These are phyloP conservation scores for Macrosoma leucophasiata DNA, from an alignment of 2,888 invertebrate genomes.

Conservation along the genomic window DNA sequence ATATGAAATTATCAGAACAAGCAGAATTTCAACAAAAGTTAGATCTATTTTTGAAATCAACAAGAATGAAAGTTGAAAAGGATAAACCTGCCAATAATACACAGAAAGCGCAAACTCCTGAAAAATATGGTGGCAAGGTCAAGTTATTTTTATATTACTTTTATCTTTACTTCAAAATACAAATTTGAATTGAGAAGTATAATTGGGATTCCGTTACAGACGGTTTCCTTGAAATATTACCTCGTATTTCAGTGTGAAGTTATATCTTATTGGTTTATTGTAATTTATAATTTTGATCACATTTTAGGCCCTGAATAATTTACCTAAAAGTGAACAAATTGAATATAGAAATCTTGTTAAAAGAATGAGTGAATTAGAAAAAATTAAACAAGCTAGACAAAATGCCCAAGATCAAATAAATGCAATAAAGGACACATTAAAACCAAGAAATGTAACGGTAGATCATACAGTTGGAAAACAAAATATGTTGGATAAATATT, in stretches of 20 bases:
- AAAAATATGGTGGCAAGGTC: conserved; percentile 66
- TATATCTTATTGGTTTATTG: too few species aligned
- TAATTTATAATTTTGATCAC: too few species aligned
- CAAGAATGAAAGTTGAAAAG: conserved; percentile 60
- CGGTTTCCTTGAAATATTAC: too few species aligned
- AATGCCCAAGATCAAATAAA: conserved; percentile 32
- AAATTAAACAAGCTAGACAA: conserved; percentile 61
- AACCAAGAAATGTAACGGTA: conserved; percentile 48
- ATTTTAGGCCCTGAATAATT: conserved; percentile 50
- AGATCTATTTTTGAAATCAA: conserved; percentile 60
- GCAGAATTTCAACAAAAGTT: conserved; percentile 63
- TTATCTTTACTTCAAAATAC: too few species aligned
- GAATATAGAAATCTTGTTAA: conserved; percentile 66
- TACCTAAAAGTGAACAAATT: conserved; percentile 66
- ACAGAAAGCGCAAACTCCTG: conserved; percentile 44
- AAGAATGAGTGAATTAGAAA: conserved; percentile 68
- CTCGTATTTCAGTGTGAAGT: too few species aligned
- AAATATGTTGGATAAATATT: conserved; percentile 33
- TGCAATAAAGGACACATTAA: conserved; percentile 51
- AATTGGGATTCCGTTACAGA: too few species aligned
- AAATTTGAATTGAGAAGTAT: too few species aligned
- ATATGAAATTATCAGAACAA: conserved; percentile 59
- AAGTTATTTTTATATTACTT: conserved; percentile 11
- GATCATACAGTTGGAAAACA: conserved; percentile 23
- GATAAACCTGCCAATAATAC: conserved; percentile 44